These are phyloP conservation scores for Telmatherina bonti DNA, from an alignment of 2,797 vertebrate species.

Conservation along the genomic window DNA sequence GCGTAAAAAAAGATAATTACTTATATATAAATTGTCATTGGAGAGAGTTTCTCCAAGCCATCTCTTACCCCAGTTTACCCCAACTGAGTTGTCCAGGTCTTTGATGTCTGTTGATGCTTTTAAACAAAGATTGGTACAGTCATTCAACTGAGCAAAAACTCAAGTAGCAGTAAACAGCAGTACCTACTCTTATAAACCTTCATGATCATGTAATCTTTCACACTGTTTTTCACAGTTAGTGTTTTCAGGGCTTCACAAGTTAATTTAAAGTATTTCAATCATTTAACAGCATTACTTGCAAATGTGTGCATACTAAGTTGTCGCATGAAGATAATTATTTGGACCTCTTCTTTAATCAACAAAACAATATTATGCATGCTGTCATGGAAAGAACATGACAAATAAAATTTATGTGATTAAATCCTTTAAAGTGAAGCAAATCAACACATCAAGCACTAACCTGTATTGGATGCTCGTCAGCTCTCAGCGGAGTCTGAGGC, in stretches of 20 bases:
- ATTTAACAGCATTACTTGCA: neutral
- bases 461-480: slow-evolving; percentile 62
- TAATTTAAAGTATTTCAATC: neutral
- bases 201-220: neutral
- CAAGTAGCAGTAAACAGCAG: neutral
- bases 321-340: neutral
- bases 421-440: slow-evolving; percentile 7
- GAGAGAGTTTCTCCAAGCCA: neutral
- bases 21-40: neutral
- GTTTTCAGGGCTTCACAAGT: neutral
- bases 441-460: slow-evolving; percentile 55
- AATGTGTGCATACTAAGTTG: neutral
- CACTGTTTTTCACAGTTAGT: neutral
- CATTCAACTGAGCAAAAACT: neutral
- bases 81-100: slow-evolving; percentile 28
- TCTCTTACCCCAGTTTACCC: slow-evolving; percentile 45
- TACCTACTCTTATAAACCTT: neutral
- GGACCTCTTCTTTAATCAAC: neutral
- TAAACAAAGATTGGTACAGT: slow-evolving; percentile 27
- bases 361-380: neutral
- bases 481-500: slow-evolving; percentile 30
- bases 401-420: neutral
- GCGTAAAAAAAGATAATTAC: no score
- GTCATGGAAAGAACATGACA: neutral
- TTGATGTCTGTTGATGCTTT: slow-evolving; percentile 43